A percentile compares a stretch with the other conserved stretches of the same genome.
Conservation (phyloP, 1,140 invertebrate genomes). For the Bombyx mori region DNA sequence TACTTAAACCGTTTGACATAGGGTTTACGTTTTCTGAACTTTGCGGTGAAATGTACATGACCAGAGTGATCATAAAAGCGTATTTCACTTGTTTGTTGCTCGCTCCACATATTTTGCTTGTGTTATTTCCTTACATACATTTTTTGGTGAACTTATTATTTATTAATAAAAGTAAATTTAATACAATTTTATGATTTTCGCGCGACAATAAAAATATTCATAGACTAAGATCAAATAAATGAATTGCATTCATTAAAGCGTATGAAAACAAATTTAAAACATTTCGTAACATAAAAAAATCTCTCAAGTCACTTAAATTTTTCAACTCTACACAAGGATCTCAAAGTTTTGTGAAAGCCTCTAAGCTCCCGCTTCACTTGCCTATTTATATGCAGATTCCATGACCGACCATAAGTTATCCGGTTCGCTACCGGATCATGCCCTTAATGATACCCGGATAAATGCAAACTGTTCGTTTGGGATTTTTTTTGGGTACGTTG, state of each 20-base stretch:
- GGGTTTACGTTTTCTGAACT: constrained; percentile 1
- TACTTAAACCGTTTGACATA: too few species aligned
- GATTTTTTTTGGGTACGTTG: constrained; percentile 40
- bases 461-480: constrained; percentile 47
- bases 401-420: constrained; percentile 65
- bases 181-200: too few species aligned
- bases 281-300: too few species aligned
- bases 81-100: constrained; percentile 32
- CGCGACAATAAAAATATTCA: too few species aligned
- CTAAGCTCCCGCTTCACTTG: constrained; percentile 35
- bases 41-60: constrained; percentile 9
- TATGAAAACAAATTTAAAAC: too few species aligned
- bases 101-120: constrained; percentile 21
- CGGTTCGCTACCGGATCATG: constrained; percentile 52
- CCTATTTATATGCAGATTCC: constrained; percentile 68
- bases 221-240: too few species aligned
- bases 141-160: too few species aligned
- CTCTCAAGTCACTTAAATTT: too few species aligned
- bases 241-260: too few species aligned
- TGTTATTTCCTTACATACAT: constrained; percentile 1
- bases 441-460: constrained; percentile 57
- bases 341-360: too few species aligned
- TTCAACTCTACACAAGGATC: too few species aligned
- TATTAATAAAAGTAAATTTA: too few species aligned
- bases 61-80: constrained; percentile 31